Evolutionary conservation across 2,113 vertebrate genomes (phyloP).

Genomic region (Mus musculus): GRCm39 chr16:7022501-7023000

Average conservation of each 20-base stretch:
- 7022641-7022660: neutral
- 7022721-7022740: neutral
- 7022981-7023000: slow-evolving; percentile 61
- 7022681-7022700: neutral
- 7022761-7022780: neutral
- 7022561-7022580: neutral
- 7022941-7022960: slow-evolving; percentile 26
- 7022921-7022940: neutral
- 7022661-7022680: neutral
- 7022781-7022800: neutral
- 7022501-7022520: neutral
- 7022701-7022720: neutral
- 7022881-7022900: slow-evolving; percentile 44
- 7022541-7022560: neutral
- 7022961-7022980: neutral
- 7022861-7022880: neutral
- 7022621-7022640: neutral
- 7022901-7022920: neutral
- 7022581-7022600: neutral
- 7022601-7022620: neutral
- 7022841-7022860: neutral
- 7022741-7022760: neutral
- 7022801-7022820: neutral
- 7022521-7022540: neutral
- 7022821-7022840: neutral